Percentiles rank a stretch among this genome's conserved stretches.
These are phyloP conservation scores for Trimorus sp. DNA, from an alignment of 2,888 invertebrate genomes.

Conservation along the genomic window DNA sequence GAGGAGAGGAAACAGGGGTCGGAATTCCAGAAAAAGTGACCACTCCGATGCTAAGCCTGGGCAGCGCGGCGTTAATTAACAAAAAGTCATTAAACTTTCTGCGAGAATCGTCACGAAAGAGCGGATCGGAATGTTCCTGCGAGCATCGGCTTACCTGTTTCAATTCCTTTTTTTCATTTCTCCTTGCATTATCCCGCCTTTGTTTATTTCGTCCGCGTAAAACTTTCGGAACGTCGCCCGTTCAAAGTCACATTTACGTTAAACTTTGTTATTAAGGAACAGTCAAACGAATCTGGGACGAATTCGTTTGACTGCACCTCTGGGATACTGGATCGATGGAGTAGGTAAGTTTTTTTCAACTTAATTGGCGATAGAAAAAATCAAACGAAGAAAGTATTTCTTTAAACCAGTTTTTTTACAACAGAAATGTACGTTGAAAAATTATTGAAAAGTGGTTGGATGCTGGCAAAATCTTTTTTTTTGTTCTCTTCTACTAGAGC, in stretches of 20 bases:
- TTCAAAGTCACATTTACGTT: constrained; percentile 34
- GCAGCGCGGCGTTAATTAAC: constrained; percentile 80
- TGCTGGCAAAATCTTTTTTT: too few relatives aligned
- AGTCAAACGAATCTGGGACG: neutral
- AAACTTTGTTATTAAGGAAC: constrained; percentile 15
- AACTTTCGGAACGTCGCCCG: constrained; percentile 20
- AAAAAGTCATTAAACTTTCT: constrained; percentile 81
- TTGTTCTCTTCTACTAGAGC: too few relatives aligned
- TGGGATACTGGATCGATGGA: too few relatives aligned
- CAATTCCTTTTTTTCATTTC: constrained; percentile 39
- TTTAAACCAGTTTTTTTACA: too few relatives aligned
- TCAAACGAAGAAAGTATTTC: too few relatives aligned
- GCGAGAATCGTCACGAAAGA: constrained; percentile 75
- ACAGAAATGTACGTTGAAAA: too few relatives aligned
- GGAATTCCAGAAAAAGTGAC: constrained; percentile 72
- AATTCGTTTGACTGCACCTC: too few relatives aligned
- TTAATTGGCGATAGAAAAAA: too few relatives aligned
- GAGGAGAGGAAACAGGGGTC: constrained; percentile 67
- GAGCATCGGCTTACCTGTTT: constrained; percentile 68
- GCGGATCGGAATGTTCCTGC: constrained; percentile 70
- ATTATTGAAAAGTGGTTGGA: too few relatives aligned
- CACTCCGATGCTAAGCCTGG: constrained; percentile 76
- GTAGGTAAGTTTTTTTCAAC: too few relatives aligned
- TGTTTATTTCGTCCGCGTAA: constrained; percentile 42
- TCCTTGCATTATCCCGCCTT: constrained; percentile 23